A percentile compares a stretch with the other conserved stretches of the same genome.
Conservation (phyloP, 2,113 vertebrate genomes). For the Helogale parvula region DNA sequence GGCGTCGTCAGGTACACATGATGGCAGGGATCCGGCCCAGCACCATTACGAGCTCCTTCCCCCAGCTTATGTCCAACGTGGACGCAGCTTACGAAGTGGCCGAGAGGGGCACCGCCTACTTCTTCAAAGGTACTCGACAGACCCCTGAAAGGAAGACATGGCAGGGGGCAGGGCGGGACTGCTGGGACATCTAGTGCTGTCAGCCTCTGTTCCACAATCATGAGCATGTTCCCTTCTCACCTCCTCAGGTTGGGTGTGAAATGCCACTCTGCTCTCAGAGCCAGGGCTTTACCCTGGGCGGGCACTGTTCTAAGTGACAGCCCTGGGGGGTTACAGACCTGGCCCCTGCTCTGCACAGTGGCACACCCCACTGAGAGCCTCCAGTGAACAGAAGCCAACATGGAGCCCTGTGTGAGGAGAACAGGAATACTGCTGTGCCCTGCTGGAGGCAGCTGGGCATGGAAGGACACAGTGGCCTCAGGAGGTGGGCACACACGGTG, state of each 20-base stretch:
- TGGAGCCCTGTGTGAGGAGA: not conserved
- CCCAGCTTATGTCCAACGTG: slow-evolving; percentile 79
- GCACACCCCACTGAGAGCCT: not conserved
- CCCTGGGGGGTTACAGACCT: not conserved
- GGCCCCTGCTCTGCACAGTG: not conserved
- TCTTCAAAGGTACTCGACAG: slow-evolving; percentile 79
- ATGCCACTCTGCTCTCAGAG: not conserved
- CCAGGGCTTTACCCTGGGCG: not conserved
- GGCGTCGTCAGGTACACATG: slow-evolving; percentile 79
- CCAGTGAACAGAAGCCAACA: not conserved
- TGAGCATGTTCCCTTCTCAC: not conserved
- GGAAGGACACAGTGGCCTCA: not conserved
- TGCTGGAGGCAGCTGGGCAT: not conserved
- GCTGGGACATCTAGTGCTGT: no score
- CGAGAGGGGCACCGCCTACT: slow-evolving; percentile 72
- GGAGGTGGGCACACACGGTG: not conserved
- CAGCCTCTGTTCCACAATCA: not conserved
- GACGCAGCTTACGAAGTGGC: slow-evolving; percentile 80
- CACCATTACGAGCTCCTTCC: slow-evolving; percentile 81
- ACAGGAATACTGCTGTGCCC: not conserved
- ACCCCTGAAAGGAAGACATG: not conserved
- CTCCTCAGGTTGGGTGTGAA: not conserved
- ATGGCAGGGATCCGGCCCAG: slow-evolving; percentile 60
- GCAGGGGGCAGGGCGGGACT: rapidly evolving
- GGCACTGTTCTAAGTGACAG: not conserved